Percentiles rank a stretch among this genome's conserved stretches.
These are phyloP conservation scores for Meriones psammophilus DNA, from an alignment of 2,797 vertebrate genomes.

Conservation along the genomic window DNA sequence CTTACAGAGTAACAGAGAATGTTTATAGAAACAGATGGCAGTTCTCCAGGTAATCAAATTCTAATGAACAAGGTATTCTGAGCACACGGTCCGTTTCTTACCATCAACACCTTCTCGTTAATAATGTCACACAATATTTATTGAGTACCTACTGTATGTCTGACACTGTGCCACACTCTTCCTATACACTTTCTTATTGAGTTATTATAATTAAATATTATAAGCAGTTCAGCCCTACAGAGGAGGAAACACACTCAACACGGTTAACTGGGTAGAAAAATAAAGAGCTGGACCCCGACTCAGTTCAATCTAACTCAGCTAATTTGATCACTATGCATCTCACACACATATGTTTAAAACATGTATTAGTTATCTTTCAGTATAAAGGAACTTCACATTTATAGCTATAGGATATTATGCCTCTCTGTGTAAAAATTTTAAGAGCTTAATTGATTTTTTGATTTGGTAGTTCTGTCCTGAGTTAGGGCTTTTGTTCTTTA, in stretches of 20 bases:
- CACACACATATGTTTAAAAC: not conserved
- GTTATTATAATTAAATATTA: not conserved
- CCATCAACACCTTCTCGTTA: not conserved
- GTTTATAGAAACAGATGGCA: conserved; percentile 22
- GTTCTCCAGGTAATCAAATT: conserved; percentile 37
- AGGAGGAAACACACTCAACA: conserved; percentile 28
- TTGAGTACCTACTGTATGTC: not conserved
- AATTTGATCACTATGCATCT: not conserved
- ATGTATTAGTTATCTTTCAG: not conserved
- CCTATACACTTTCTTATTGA: conserved; percentile 50
- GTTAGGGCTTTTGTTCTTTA: not conserved
- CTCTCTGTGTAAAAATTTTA: conserved; percentile 42
- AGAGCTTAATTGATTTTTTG: conserved; percentile 28
- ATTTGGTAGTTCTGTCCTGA: conserved; percentile 16
- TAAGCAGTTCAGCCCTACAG: not conserved
- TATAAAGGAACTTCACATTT: not conserved
- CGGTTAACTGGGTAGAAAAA: conserved; percentile 8
- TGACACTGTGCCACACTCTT: not conserved
- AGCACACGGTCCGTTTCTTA: conserved; percentile 17
- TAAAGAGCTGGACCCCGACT: not conserved
- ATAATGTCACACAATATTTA: conserved; percentile 29
- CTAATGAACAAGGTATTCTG: conserved; percentile 11
- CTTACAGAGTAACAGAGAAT: conserved; percentile 50
- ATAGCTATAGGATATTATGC: not conserved
- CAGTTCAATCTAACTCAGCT: not conserved